Base-by-base conservation (phyloP, 2,888 invertebrate genomes). In the Leptinotarsa rubiginosa region DNA sequence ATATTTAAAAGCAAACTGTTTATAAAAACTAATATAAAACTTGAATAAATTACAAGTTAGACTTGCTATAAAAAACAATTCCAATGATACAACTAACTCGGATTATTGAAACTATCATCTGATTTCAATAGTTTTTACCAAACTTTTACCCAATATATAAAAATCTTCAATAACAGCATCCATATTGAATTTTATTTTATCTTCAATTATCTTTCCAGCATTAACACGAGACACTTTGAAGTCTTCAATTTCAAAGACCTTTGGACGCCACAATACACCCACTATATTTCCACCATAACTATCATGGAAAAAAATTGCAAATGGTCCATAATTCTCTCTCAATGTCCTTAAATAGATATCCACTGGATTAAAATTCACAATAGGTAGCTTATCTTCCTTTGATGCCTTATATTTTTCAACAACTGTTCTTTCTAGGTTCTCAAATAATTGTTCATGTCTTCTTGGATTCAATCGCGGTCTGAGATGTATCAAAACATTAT, bases 231-330 rank as follows among this genome's bases (percentile, higher is more conserved):
- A 86, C 4, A 91, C 94, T 90, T 96, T 95, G 81, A 97, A 95
- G 0, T 94, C 92, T 76, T 89, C 91, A 5, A 88, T 83, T 56
- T 91, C 89, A 15, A 91, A 85, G 0, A 91, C 89, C 65, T 90
- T 88, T 0, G 96, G 96, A 82, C 93, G 95, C 93, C 97, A 95
- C 47, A 97, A 87, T 62, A 97, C 93, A 0, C 93, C 95, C 77
- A 98, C 93, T n/a, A 92, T 89, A 78, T 91, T 90, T 1, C 97
- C 97, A n/a, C 97, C 97, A 87, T 93, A 96, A 0, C 91, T 89
- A 87, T 98, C 95, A 87, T 97, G 92, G 88, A 98, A 97, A 87
- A 98, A 97, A 70, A 96, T 85, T 0, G 96, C 97, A 84, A 92
- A 92, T 12, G 96, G 93, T 0, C 90, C 90, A 86, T 93, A 96